These are phyloP conservation scores for Antigone vipio DNA, from an alignment of 2,113 vertebrate genomes.

Conservation along the genomic window DNA sequence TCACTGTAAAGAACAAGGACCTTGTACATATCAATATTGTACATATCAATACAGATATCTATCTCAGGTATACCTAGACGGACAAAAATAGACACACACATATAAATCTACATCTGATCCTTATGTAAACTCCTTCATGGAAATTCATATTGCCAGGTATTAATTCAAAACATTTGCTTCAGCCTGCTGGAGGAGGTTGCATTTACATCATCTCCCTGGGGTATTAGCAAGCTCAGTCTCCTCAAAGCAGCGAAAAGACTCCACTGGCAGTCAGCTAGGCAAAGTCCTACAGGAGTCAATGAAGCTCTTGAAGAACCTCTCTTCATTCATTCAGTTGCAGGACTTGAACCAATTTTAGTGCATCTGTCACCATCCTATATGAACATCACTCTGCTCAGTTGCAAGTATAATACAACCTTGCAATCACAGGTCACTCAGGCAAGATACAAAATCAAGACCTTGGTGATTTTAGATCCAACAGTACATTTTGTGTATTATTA, in stretches of 20 bases:
- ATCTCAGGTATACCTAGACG: neutral
- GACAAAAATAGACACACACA: neutral
- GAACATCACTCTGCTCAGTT: constrained; percentile 25
- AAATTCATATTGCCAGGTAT: neutral
- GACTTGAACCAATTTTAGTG: constrained; percentile 56
- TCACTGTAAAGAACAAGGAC: neutral
- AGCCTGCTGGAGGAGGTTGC: neutral
- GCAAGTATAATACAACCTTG: constrained; percentile 52
- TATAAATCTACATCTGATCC: neutral
- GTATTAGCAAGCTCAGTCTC: neutral
- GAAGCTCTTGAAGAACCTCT: constrained; percentile 34
- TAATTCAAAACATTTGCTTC: neutral
- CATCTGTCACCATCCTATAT: constrained; percentile 40
- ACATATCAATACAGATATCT: neutral
- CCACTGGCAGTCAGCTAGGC: neutral
- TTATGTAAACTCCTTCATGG: neutral
- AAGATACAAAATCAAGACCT: constrained; percentile 37
- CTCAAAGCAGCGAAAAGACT: neutral
- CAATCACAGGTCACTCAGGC: constrained; percentile 56
- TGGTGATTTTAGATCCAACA: constrained; percentile 54
- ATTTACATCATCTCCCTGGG: neutral
- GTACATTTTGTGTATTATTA: constrained; percentile 50
- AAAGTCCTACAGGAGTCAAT: constrained; percentile 34
- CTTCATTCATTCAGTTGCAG: constrained; percentile 46
- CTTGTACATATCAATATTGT: neutral